phyloP scores from a whole-genome alignment of 2,113 vertebrate species.

The Tamias sibiricus region DNA sequence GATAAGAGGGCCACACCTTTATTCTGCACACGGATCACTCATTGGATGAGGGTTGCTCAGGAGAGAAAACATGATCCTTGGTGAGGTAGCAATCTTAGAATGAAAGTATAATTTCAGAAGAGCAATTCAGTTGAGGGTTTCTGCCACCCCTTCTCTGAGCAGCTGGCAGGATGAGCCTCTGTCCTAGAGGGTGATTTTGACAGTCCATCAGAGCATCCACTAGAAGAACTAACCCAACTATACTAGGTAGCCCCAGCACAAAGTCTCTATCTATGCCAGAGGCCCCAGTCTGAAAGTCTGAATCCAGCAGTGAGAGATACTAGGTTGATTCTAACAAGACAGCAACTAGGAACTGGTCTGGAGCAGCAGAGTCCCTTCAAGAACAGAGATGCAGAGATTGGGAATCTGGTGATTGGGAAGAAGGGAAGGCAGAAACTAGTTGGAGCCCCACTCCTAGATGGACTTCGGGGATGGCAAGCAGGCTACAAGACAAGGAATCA shows the following conservation, averaged over 20 bases:
- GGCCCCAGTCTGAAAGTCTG: background rate
- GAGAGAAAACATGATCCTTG: background rate
- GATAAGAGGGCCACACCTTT: background rate
- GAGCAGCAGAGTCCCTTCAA: background rate
- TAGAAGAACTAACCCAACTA: background rate
- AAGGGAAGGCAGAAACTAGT: background rate
- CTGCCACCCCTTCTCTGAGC: background rate
- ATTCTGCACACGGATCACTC: background rate
- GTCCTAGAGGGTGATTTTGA: background rate
- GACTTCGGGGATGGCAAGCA: background rate
- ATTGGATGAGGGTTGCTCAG: background rate
- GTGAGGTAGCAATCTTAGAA: background rate
- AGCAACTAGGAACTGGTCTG: background rate
- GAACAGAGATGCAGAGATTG: background rate
- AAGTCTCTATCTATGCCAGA: background rate
- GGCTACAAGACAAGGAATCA: background rate
- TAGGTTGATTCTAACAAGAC: background rate
- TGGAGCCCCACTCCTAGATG: background rate
- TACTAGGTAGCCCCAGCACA: background rate
- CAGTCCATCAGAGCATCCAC: background rate
- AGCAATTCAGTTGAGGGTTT: background rate
- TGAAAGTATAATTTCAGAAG: background rate
- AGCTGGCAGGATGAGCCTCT: background rate
- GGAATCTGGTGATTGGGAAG: background rate
- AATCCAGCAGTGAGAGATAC: background rate